phyloP scores from a whole-genome alignment of 2,888 invertebrate species.

The Ischnus inquisitorius region DNA sequence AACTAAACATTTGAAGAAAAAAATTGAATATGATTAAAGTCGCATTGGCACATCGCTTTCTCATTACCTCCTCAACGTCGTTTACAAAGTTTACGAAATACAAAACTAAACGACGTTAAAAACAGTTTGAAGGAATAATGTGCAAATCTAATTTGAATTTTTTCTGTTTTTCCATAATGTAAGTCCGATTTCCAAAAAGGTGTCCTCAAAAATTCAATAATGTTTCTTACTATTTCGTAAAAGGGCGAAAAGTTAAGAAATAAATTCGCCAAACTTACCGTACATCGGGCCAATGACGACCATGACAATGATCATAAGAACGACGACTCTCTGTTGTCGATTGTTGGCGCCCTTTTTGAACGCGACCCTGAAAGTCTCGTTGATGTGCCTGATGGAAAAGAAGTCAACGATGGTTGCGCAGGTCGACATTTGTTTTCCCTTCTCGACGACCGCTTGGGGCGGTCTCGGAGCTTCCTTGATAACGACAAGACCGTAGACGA shows the following conservation, averaged over 20 bases:
- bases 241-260: neutral
- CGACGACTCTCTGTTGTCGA: slow-evolving; percentile 90
- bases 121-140: neutral
- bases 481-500: slow-evolving; percentile 91
- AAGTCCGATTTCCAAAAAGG: neutral
- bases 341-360: slow-evolving; percentile 93
- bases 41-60: too few species aligned
- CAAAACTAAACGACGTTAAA: too few species aligned
- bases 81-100: too few species aligned
- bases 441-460: slow-evolving; percentile 79
- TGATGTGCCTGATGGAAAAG: slow-evolving; percentile 92
- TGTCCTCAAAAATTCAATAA: too few species aligned
- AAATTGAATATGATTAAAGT: too few species aligned
- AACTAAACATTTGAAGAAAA: too few species aligned
- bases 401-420: slow-evolving; percentile 89
- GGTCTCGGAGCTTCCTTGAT: slow-evolving; percentile 89
- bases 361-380: slow-evolving; percentile 92
- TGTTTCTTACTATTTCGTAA: neutral
- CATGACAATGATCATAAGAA: slow-evolving; percentile 93
- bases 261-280: slow-evolving; percentile 87
- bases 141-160: too few species aligned
- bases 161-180: too few species aligned
- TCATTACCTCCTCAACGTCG: too few species aligned
- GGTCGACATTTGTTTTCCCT: slow-evolving; percentile 84
- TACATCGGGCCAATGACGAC: slow-evolving; percentile 95